phyloP scores from a whole-genome alignment of 2,113 vertebrate genomes.

The Corythaeola cristata region DNA sequence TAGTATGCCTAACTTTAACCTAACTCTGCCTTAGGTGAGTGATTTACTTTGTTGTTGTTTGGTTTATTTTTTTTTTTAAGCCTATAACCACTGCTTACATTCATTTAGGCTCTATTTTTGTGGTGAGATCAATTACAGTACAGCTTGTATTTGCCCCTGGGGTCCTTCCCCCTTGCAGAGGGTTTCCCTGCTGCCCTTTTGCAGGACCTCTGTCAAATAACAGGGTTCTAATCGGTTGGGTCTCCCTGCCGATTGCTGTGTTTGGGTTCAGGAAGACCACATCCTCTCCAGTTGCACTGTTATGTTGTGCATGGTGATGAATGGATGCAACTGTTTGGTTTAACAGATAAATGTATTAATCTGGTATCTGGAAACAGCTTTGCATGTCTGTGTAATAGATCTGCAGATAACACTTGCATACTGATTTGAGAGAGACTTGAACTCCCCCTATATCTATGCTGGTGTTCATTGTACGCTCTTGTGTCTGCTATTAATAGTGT shows the following conservation, averaged over 20 bases:
- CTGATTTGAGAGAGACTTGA: not conserved
- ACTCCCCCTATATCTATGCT: not conserved
- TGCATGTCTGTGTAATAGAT: not conserved
- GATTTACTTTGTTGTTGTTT: not conserved
- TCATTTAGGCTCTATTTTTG: not conserved
- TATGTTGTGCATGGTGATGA: not conserved
- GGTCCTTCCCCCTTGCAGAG: not conserved
- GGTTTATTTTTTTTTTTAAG: not conserved
- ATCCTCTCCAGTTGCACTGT: not conserved
- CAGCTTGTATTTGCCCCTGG: not conserved
- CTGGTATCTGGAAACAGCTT: constrained; percentile 6
- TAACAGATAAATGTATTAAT: not conserved
- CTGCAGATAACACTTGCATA: not conserved
- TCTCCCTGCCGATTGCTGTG: not conserved
- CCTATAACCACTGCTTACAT: not conserved
- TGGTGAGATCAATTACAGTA: not conserved
- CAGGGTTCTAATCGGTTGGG: not conserved
- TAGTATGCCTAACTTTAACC: not conserved
- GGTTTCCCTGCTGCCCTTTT: not conserved
- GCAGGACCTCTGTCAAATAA: not conserved
- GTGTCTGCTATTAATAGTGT: not conserved
- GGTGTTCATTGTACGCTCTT: not conserved
- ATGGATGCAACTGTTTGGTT: not conserved
- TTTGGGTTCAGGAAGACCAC: not conserved
- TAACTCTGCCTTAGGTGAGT: not conserved